phyloP scores from a whole-genome alignment of 2,113 vertebrate species.

The Nibea coibor region DNA sequence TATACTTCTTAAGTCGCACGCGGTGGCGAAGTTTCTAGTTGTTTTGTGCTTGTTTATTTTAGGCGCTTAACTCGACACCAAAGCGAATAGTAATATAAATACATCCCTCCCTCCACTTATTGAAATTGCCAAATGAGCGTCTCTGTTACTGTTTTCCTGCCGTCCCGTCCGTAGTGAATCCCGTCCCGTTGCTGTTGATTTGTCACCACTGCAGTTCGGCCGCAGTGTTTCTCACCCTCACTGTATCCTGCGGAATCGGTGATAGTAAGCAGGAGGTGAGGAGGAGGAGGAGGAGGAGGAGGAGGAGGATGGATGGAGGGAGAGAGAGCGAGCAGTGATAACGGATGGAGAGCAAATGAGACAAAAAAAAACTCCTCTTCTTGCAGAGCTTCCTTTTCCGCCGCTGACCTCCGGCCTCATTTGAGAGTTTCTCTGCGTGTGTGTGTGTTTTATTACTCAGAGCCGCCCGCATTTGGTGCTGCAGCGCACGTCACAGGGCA shows the following conservation, averaged over 20 bases:
- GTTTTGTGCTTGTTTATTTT: too few species aligned
- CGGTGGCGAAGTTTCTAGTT: not conserved
- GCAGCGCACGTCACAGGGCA: not conserved
- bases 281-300: slow-evolving; percentile 59
- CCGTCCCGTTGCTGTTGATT: not conserved
- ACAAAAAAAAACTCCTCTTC: slow-evolving; percentile 56
- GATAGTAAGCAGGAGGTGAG: slow-evolving; percentile 53
- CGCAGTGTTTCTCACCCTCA: slow-evolving; percentile 14
- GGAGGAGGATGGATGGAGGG: slow-evolving; percentile 59
- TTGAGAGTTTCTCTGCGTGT: slow-evolving; percentile 5
- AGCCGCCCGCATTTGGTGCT: not conserved
- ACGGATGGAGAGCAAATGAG: slow-evolving; percentile 66
- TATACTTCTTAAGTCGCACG: too few species aligned
- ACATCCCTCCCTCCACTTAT: not conserved
- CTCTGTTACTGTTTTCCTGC: not conserved
- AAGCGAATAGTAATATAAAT: too few species aligned
- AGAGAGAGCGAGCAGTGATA: slow-evolving; percentile 61
- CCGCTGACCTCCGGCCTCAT: slow-evolving; percentile 56
- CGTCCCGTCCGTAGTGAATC: too few species aligned
- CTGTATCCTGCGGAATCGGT: slow-evolving; percentile 35
- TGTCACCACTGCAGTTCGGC: not conserved
- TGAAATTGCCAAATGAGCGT: not conserved
- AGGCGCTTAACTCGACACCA: too few species aligned
- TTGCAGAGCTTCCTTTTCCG: slow-evolving; percentile 76
- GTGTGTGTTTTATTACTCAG: not conserved